Conservation (phyloP, 2,113 vertebrate genomes). For the Mus spicilegus region DNA sequence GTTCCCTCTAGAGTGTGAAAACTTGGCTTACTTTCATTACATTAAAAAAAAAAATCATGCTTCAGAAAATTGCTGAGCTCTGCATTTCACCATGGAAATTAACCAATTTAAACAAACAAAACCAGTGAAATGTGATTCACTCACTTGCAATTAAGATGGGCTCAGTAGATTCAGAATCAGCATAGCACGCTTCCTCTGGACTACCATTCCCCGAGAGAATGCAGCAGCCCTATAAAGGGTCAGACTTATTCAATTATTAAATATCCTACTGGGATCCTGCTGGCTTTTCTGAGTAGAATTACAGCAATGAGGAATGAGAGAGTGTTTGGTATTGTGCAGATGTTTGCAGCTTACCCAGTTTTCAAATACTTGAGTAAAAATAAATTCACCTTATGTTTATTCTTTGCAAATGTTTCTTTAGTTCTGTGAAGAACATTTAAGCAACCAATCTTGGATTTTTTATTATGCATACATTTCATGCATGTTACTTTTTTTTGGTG, state of each 20-base stretch:
- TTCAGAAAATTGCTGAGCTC: constrained; percentile 34
- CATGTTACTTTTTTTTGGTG: background rate
- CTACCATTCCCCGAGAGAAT: constrained; percentile 13
- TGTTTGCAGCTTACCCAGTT: constrained; percentile 49
- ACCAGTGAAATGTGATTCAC: constrained; percentile 72
- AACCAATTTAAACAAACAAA: constrained; percentile 79
- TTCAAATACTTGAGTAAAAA: constrained; percentile 62
- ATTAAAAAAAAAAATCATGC: constrained; percentile 62
- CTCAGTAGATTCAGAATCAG: constrained; percentile 54
- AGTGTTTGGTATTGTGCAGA: constrained; percentile 69
- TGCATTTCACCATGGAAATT: constrained; percentile 70
- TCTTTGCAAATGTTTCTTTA: constrained; percentile 60
- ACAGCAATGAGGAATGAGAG: constrained; percentile 41
- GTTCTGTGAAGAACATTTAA: background rate
- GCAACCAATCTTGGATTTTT: background rate
- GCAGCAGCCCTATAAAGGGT: constrained; percentile 40
- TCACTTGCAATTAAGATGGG: constrained; percentile 73
- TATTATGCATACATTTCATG: background rate
- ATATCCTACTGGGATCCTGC: constrained; percentile 49
- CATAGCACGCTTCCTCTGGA: constrained; percentile 62
- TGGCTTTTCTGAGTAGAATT: constrained; percentile 64
- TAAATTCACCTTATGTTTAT: constrained; percentile 28
- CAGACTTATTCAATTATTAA: constrained; percentile 76
- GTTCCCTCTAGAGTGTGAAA: constrained; percentile 66
- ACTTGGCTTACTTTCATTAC: constrained; percentile 64